Percentiles rank a stretch among this genome's conserved stretches.
Conservation (phyloP, 1,140 invertebrate species). For the Magallana gigas region DNA sequence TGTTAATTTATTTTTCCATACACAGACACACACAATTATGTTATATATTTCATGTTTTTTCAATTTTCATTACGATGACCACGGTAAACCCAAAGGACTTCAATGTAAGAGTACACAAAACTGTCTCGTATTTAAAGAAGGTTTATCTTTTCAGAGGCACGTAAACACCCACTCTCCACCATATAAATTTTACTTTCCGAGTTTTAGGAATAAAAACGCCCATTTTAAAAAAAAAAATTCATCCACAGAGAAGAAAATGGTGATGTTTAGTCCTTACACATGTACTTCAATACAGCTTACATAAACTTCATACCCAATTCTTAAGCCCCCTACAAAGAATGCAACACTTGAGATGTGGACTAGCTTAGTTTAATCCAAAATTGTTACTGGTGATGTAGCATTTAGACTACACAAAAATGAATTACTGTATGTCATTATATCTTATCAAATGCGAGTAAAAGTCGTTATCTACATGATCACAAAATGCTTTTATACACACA, state of each 20-base stretch:
- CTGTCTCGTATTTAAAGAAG: too few relatives aligned
- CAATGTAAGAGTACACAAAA: too few relatives aligned
- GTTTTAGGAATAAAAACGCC: background rate
- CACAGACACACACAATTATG: too few relatives aligned
- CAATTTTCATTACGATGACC: too few relatives aligned
- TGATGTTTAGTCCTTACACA: background rate
- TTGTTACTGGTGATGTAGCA: background rate
- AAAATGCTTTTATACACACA: conserved; percentile 17
- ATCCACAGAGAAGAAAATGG: background rate
- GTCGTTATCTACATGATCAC: conserved; percentile 24
- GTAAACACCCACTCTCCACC: background rate
- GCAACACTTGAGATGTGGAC: background rate
- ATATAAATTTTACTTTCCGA: too few relatives aligned
- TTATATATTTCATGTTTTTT: too few relatives aligned
- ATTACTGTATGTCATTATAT: background rate
- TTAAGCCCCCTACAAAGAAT: too few relatives aligned
- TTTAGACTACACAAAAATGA: background rate
- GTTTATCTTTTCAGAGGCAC: background rate
- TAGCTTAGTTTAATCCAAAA: conserved; percentile 11
- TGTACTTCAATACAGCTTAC: background rate
- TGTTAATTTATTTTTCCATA: too few relatives aligned
- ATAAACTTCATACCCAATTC: background rate
- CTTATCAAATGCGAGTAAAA: background rate
- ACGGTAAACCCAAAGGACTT: too few relatives aligned
- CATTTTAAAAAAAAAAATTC: background rate